phyloP scores from a whole-genome alignment of 2,888 invertebrate species.

The Catocala sponsa region DNA sequence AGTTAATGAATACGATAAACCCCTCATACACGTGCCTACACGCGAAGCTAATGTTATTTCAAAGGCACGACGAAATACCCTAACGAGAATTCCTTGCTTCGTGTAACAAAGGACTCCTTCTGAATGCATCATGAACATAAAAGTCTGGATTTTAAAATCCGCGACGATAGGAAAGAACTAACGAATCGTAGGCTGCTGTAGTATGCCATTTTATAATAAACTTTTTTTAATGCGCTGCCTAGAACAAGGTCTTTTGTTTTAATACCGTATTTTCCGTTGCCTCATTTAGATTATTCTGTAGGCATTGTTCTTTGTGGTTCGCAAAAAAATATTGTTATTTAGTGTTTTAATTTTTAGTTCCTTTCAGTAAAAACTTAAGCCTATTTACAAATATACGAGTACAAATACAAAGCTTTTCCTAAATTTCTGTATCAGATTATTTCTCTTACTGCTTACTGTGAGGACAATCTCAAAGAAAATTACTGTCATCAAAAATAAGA shows the following conservation, averaged over 20 bases:
- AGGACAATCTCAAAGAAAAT: conserved; percentile 28
- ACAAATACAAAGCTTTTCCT: no score
- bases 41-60: conserved; percentile 76
- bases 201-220: conserved; percentile 66
- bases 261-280: conserved; percentile 60
- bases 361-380: conserved; percentile 8
- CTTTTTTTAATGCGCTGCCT: conserved; percentile 59
- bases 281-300: conserved; percentile 57
- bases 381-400: not conserved
- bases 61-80: conserved; percentile 76
- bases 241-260: conserved; percentile 65
- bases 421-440: not conserved
- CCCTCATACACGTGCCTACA: conserved; percentile 56
- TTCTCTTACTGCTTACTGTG: not conserved
- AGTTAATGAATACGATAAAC: conserved; percentile 66
- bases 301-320: conserved; percentile 49
- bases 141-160: conserved; percentile 70
- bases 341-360: conserved; percentile 8
- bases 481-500: conserved; percentile 36
- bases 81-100: conserved; percentile 79
- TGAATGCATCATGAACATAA: conserved; percentile 78
- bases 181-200: conserved; percentile 61
- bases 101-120: conserved; percentile 74
- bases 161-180: conserved; percentile 65
- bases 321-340: conserved; percentile 24